A percentile compares a stretch with the other conserved stretches of the same genome.
Evolutionary conservation across 2,797 vertebrate species (phyloP).

Genomic region (Notoglanidium macrostoma): DNA sequence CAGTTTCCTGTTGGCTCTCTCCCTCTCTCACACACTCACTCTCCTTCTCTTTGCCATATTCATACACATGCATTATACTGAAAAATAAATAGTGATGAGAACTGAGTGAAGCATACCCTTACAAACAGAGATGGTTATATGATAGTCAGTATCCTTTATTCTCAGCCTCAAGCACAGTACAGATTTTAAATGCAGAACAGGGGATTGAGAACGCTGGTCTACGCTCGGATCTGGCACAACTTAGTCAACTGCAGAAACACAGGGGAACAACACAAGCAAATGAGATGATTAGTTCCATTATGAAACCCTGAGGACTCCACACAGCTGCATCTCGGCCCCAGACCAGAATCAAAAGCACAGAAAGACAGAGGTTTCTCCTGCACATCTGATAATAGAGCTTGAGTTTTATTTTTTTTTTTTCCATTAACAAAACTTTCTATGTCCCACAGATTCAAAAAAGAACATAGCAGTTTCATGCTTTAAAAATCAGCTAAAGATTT

Average conservation of each 20-base stretch:
- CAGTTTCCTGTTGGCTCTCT: constrained; percentile 53
- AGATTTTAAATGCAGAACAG: constrained; percentile 13
- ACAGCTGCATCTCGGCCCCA: constrained; percentile 72
- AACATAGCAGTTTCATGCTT: not conserved
- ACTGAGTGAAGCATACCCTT: constrained; percentile 24
- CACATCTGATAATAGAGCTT: constrained; percentile 12
- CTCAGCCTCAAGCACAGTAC: constrained; percentile 10
- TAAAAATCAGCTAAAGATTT: not conserved
- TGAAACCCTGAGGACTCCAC: constrained; percentile 67
- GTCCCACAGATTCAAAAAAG: not conserved
- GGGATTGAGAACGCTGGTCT: constrained; percentile 25
- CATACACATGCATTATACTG: constrained; percentile 34
- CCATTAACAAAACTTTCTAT: constrained; percentile 28
- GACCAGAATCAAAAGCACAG: constrained; percentile 63
- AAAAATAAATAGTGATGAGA: constrained; percentile 31
- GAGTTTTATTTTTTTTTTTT: constrained; percentile 11
- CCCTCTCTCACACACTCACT: constrained; percentile 12
- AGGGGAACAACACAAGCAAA: constrained; percentile 65
- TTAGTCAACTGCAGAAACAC: constrained; percentile 58
- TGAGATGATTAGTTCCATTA: constrained; percentile 71
- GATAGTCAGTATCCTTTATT: constrained; percentile 30
- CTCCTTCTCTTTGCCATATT: constrained; percentile 19
- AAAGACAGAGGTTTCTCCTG: constrained; percentile 53
- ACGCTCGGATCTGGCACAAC: constrained; percentile 38
- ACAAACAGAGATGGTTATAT: constrained; percentile 38